Base-by-base conservation (phyloP, 2,113 vertebrate species). In the Mystacornis crossleyi region DNA sequence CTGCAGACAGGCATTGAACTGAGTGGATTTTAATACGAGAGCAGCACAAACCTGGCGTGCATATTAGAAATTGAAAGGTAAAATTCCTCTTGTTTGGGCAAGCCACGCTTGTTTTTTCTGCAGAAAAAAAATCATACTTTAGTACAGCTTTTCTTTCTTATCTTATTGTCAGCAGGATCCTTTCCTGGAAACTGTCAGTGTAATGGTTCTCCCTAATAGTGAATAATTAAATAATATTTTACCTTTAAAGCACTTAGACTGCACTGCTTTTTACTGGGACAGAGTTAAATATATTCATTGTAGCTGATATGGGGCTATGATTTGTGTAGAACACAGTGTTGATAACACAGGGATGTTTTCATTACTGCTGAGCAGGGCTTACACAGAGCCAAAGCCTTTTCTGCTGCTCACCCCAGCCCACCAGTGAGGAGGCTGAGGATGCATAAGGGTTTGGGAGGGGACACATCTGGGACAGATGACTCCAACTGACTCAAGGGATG, bases 391-490 rank as follows among this genome's bases (percentile, higher is more conserved):
- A 66, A 62, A 19, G 20, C 0, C 11, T 83, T 66, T 66, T 45
- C 25, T 79, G 8, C 5, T 95, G 5, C 31, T 61, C 5, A 34
- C 1, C 0, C 4, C 1, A 4, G 0, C 16, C 31, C 42, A 79
- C 31, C n/a, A 62, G 7, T 0, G 0, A 3, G 1, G 3, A 54
- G 8, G 7, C 12, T 64, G 40, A 20, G 5, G 12, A 2, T 16
- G 26, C 18, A 24, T 18, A 34, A 65, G 20, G 2, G 9, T 2
- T 0, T 54, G 12, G 14, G 47, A 57, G 23, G 14, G n/a, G 23
- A 15, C 29, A 47, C 6, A 70, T 20, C 3, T 24, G 26, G 19
- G 26, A 40, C 11, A 57, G 10, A 2, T 34, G n/a, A 51, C 17
- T 12, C 12, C 29, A 20, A 0, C 4, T 51, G 36, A 62, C 23